phyloP scores from a whole-genome alignment of 2,797 vertebrate species.

The Falco cherrug region DNA sequence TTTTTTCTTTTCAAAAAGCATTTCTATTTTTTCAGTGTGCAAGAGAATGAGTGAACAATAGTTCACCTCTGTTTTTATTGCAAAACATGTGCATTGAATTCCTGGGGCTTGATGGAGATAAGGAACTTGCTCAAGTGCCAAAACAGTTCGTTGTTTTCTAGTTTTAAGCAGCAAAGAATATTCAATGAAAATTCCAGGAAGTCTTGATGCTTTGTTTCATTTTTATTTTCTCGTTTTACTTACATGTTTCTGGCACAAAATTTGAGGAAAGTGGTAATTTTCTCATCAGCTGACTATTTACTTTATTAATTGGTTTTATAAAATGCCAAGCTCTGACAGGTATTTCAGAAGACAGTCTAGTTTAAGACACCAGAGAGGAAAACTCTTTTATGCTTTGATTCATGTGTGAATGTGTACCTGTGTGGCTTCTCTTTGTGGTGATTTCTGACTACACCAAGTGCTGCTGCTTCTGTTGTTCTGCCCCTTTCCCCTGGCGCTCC shows the following conservation, averaged over 20 bases:
- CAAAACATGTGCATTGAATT: constrained; percentile 4
- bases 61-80: constrained; percentile 23
- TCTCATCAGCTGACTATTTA: neutral
- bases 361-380: neutral
- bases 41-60: neutral
- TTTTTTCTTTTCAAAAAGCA: neutral
- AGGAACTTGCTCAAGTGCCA: constrained; percentile 7
- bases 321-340: neutral
- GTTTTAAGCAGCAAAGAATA: neutral
- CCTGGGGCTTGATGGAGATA: constrained; percentile 14
- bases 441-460: neutral
- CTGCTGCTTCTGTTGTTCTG: neutral
- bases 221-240: neutral
- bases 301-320: neutral
- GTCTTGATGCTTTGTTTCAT: neutral
- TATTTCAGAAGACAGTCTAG: neutral
- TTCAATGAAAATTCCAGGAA: neutral
- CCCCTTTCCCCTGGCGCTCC: neutral
- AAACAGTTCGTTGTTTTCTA: neutral
- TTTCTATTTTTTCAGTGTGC: neutral
- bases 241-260: neutral
- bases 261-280: neutral
- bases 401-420: rapidly evolving
- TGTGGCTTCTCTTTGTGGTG: neutral
- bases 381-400: neutral